Base-by-base conservation (phyloP, 2,888 invertebrate genomes). In the Siphlonurus alternatus region DNA sequence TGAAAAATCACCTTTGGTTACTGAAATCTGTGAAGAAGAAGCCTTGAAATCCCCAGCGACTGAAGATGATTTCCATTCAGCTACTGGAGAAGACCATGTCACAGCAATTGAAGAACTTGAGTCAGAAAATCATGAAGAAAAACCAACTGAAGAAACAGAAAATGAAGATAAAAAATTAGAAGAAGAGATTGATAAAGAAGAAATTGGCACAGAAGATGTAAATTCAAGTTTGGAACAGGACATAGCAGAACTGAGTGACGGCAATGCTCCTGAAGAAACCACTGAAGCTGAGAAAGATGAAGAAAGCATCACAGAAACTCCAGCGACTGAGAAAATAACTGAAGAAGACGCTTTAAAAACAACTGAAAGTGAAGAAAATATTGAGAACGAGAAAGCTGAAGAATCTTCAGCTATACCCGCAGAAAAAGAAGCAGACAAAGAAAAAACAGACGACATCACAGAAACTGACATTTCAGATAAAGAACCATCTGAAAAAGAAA, bases 401-500 rank as follows among this genome's bases (percentile, higher is more conserved):
- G 38, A 38, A 10, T 10, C 38, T 10, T 38, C 38, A 38, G 38
- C 5, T 38, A 38, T 5, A 38, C 15, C 7, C 15, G 38, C 5
- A 65, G 15, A 15, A 10, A 15, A 5, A 10, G 38, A 38, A 10
- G 15, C 15, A 10, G 15, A 38, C 15, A 38, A 38, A 38, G 38
- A 38, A 38, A 38, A 10, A 15, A 38, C 7, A 10, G 38, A 38
- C 15, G 15, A 10, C 7, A n/a, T n/a, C n/a, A n/a, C n/a, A n/a
- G 38, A 38, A 23, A 23, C 22, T 18, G 19, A 23, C 54, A 23
- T 22, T 18, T 23, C 53, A n/a, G 22, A 19, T 59, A 1, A n/a
- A 2, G 24, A 7, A 25, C 18, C n/a, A 63, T 18, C 25, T 20
- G 24, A 62, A n/a, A 65, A 64, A n/a, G 18, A 24, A 56, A 67